Evolutionary conservation across 2,797 vertebrate species (phyloP).

Genomic region (Dromococcyx pavoninus): DNA sequence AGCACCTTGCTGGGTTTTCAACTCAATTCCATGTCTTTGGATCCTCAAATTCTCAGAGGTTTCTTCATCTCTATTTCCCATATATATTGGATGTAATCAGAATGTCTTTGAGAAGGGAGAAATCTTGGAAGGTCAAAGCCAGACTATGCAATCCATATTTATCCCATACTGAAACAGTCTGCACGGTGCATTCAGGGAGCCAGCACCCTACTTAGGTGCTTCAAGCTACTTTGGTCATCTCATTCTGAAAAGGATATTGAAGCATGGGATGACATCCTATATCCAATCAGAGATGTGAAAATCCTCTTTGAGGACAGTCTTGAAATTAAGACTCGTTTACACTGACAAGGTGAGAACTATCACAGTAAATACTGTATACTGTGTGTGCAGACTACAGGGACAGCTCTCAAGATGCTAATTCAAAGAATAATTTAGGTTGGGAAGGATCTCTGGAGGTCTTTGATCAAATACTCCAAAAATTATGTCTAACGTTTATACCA

Average conservation of each 20-base stretch:
- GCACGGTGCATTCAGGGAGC: not conserved
- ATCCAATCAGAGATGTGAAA: not conserved
- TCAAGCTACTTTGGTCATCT: not conserved
- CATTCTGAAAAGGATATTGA: not conserved
- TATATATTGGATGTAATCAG: not conserved
- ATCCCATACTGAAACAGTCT: not conserved
- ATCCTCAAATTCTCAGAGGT: not conserved
- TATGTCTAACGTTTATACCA: not conserved
- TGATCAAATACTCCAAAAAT: not conserved
- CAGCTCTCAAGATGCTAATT: not conserved
- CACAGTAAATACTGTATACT: not conserved
- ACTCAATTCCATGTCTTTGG: not conserved
- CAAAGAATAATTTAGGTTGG: not conserved
- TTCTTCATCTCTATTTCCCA: not conserved
- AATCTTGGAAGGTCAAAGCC: not conserved
- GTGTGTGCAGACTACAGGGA: too few species aligned
- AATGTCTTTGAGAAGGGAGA: not conserved
- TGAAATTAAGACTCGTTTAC: not conserved
- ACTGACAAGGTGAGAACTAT: not conserved
- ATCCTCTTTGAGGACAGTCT: not conserved
- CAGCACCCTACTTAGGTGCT: not conserved
- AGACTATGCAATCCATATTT: not conserved
- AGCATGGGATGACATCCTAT: not conserved
- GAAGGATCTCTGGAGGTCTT: not conserved
- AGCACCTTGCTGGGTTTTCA: not conserved